Conservation (phyloP, 2,113 vertebrate species). For the Alethe castanea region DNA sequence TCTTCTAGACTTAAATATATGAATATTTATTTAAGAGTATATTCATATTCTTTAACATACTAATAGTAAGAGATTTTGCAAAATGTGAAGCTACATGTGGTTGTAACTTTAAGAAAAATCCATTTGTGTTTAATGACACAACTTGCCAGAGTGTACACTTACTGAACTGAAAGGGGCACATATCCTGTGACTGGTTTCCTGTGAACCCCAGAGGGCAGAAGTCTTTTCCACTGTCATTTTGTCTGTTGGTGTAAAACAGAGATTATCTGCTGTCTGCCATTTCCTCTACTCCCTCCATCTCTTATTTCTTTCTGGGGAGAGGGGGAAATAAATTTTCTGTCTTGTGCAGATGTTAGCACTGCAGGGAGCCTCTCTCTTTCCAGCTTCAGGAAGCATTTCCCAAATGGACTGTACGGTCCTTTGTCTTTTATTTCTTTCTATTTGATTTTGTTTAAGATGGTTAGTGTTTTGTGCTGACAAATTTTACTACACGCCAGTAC, state of each 20-base stretch:
- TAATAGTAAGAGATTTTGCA: background rate
- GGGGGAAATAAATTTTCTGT: background rate
- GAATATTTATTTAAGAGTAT: background rate
- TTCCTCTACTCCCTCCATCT: constrained; percentile 32
- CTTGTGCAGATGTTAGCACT: background rate
- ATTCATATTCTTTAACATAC: background rate
- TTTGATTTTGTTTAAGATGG: background rate
- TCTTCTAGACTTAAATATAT: background rate
- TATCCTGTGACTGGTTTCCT: constrained; percentile 44
- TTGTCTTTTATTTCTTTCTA: background rate
- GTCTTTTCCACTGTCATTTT: constrained; percentile 40
- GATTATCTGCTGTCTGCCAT: constrained; percentile 34
- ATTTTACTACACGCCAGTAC: background rate
- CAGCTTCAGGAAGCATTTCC: background rate
- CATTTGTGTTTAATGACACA: background rate
- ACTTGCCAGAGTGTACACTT: background rate
- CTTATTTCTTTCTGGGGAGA: background rate
- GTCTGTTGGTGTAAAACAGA: background rate
- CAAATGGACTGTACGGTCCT: background rate
- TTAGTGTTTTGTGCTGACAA: background rate
- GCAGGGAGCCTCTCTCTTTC: background rate
- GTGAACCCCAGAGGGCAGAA: background rate
- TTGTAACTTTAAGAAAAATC: background rate
- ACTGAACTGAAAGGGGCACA: background rate
- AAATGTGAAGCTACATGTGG: background rate